These are phyloP conservation scores for Gulo gulo DNA, from an alignment of 2,113 vertebrate species.

Conservation along the genomic window DNA sequence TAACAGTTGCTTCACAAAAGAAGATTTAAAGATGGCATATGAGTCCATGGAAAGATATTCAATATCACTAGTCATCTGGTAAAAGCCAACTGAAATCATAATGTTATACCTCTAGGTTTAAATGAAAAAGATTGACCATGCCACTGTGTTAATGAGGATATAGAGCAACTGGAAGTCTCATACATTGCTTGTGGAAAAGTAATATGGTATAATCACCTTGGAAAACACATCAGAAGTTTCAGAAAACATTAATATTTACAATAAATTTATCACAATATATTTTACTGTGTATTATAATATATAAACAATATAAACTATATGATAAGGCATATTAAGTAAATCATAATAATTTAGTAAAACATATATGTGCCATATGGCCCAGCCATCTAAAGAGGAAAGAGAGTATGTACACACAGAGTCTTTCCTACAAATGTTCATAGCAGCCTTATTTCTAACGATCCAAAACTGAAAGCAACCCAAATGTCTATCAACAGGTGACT, in stretches of 20 bases:
- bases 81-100: neutral
- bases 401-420: neutral
- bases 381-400: neutral
- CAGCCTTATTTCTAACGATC: neutral
- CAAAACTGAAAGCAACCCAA: neutral
- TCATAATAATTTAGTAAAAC: neutral
- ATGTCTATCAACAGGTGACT: neutral
- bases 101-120: neutral
- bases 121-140: neutral
- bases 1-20: neutral
- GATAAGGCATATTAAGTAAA: neutral
- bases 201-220: neutral
- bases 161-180: neutral
- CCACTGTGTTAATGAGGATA: fast-evolving
- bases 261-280: neutral
- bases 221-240: neutral
- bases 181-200: neutral
- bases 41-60: neutral
- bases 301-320: neutral
- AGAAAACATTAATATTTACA: neutral
- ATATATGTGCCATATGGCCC: neutral
- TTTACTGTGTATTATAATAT: neutral
- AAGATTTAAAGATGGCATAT: neutral
- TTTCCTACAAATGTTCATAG: neutral
- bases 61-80: neutral